Base-by-base conservation (phyloP, 2,113 vertebrate species). In the Poeciliopsis prolifica region DNA sequence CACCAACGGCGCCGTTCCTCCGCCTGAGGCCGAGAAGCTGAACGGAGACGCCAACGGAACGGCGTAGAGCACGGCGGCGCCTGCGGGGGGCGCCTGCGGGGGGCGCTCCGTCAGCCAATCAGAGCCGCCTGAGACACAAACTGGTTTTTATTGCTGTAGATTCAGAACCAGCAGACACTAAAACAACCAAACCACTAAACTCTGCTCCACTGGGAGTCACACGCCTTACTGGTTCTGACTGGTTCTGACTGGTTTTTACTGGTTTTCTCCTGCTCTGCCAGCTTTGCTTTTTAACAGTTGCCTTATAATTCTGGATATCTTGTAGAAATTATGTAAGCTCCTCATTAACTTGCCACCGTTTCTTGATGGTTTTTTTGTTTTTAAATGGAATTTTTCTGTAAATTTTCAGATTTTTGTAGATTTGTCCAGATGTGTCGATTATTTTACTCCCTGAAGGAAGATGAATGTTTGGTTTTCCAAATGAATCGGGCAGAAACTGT, bases 21-120 rank as follows among this genome's bases (percentile, higher is more conserved):
- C 1, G 0, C 0, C 76, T 1, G 96, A 96, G 86, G n/a, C 1
- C 0, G 88, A 93, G 35, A 96, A 93, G 10, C 82, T 98, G 42
- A 96, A 93, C 33, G 24, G 29, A 0, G 1, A 1, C 0, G 0
- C 4, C 7, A 48, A 3, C 58, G 60, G 9, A 0, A 2, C 64
- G 5, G 33, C 64, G 11, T 86, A 69, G 77, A 26, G 4, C 7
- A 1, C 26, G 5, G 6, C 13, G 40, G 7, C 29, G 13, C 3
- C 63, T 1, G 44, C 40, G 22, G 67, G 62, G 29, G 33, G 65
- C 29, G 11, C 51, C 63, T 1, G 44, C 40, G 22, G 67, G 62
- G 29, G 33, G 65, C 29, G 11, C 51, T 28, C 19, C 61, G 48
- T 0, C 40, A 15, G 13, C 14, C 40, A 42, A 42, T 42, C 40